A percentile compares a stretch with the other conserved stretches of the same genome.
phyloP scores from a whole-genome alignment of 2,888 invertebrate genomes.

The Pyrrhia umbra region DNA sequence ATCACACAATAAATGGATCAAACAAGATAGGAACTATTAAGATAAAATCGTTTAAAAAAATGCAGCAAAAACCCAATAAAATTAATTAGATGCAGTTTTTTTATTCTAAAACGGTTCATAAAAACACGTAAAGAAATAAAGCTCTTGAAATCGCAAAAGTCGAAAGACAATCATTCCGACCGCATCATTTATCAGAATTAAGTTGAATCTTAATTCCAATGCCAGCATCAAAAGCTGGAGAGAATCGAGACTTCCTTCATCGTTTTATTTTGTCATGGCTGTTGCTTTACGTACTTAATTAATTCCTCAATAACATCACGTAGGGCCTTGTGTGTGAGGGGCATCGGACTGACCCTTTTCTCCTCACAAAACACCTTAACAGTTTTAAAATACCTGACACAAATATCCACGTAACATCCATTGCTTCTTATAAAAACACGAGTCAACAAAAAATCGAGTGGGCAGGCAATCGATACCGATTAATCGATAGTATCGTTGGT shows the following conservation, averaged over 20 bases:
- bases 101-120: conserved; percentile 45
- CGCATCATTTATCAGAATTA: conserved; percentile 65
- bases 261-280: conserved; percentile 67
- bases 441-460: conserved; percentile 24
- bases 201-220: conserved; percentile 54
- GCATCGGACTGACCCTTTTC: conserved; percentile 69
- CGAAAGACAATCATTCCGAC: conserved; percentile 50
- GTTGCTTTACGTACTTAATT: conserved; percentile 73
- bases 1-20: conserved; percentile 41
- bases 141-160: conserved; percentile 56
- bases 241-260: conserved; percentile 65
- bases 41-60: conserved; percentile 24
- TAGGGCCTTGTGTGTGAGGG: conserved; percentile 72
- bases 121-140: conserved; percentile 47
- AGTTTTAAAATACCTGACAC: conserved; percentile 18
- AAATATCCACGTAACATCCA: conserved; percentile 26
- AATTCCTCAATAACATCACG: conserved; percentile 82
- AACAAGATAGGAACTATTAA: conserved; percentile 49
- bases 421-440: conserved; percentile 19
- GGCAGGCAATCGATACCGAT: conserved; percentile 37
- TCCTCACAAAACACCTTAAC: conserved; percentile 24
- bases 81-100: conserved; percentile 51
- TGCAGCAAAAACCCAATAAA: conserved; percentile 46
- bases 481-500: conserved; percentile 57
- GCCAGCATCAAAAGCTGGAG: conserved; percentile 43